Percentiles rank a stretch among this genome's conserved stretches.
Conservation (phyloP, 2,113 vertebrate genomes). For the Mesitornis unicolor region DNA sequence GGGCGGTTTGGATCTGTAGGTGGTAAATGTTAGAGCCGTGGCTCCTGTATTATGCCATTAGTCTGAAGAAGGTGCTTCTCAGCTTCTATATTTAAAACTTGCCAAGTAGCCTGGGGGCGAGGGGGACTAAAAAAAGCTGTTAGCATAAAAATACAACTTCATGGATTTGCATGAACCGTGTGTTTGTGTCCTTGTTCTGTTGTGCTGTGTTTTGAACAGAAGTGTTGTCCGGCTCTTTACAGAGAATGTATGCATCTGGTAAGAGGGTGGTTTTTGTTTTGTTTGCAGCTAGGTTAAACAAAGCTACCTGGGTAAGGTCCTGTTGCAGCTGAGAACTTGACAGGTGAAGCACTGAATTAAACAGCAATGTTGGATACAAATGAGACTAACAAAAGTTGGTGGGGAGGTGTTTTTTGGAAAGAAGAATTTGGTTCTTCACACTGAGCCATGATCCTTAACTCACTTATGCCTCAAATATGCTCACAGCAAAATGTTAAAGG, state of each 20-base stretch:
- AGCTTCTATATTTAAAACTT: not conserved
- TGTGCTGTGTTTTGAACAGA: not conserved
- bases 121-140: fast-evolving
- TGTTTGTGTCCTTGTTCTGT: not conserved
- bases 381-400: not conserved
- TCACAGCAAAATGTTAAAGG: not conserved
- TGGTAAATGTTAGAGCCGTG: not conserved
- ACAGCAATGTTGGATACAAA: not conserved
- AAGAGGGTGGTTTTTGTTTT: not conserved
- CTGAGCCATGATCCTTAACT: not conserved
- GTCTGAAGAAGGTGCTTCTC: not conserved
- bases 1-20: not conserved
- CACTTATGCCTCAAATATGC: not conserved
- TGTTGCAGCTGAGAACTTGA: not conserved
- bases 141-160: not conserved
- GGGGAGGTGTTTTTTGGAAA: not conserved
- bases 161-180: not conserved
- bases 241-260: not conserved
- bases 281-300: not conserved
- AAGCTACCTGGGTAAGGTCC: not conserved
- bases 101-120: fast-evolving
- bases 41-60: not conserved
- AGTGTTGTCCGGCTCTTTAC: not conserved
- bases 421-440: not conserved
- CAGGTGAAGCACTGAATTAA: not conserved